A percentile compares a stretch with the other conserved stretches of the same genome.
These are phyloP conservation scores for Spea bombifrons DNA, from an alignment of 2,113 vertebrate genomes.

Conservation along the genomic window DNA sequence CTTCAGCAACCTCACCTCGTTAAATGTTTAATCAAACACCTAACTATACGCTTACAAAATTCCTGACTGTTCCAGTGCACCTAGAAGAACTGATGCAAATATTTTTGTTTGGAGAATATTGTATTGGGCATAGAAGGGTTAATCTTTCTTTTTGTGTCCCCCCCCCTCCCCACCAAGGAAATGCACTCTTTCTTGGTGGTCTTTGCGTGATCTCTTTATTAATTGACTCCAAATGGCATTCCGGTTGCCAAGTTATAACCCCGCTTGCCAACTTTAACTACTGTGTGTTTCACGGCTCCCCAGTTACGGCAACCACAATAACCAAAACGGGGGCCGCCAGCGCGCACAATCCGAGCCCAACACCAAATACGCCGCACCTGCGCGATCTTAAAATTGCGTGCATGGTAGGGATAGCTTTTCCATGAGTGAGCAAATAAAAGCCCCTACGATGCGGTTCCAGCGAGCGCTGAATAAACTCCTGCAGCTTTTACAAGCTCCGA, in stretches of 20 bases:
- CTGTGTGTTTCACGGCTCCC: not conserved
- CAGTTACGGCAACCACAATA: not conserved
- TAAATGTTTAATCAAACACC: too few species aligned
- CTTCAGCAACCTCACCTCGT: too few species aligned
- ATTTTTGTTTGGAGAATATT: too few species aligned
- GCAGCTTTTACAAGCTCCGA: not conserved
- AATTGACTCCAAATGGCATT: slow-evolving; percentile 46
- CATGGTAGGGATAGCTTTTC: not conserved
- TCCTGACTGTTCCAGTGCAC: too few species aligned
- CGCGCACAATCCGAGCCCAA: not conserved
- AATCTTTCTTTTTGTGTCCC: not conserved
- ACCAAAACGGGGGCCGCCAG: not conserved
- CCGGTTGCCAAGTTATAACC: slow-evolving; percentile 36
- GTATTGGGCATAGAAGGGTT: slow-evolving; percentile 4
- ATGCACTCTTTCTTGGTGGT: slow-evolving; percentile 28
- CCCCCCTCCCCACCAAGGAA: not conserved
- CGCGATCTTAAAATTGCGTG: not conserved
- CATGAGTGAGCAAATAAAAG: not conserved
- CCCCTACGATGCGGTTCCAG: not conserved
- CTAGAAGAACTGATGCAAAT: too few species aligned
- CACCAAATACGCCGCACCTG: slow-evolving; percentile 3
- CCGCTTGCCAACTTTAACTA: slow-evolving; percentile 9
- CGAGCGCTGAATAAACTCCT: not conserved
- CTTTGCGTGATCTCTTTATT: slow-evolving; percentile 26
- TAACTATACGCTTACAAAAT: too few species aligned